Evolutionary conservation across 2,888 invertebrate genomes (phyloP), one percentile per base, ranked within the genome.

Genomic region (Caenorhabditis sp.): DNA sequence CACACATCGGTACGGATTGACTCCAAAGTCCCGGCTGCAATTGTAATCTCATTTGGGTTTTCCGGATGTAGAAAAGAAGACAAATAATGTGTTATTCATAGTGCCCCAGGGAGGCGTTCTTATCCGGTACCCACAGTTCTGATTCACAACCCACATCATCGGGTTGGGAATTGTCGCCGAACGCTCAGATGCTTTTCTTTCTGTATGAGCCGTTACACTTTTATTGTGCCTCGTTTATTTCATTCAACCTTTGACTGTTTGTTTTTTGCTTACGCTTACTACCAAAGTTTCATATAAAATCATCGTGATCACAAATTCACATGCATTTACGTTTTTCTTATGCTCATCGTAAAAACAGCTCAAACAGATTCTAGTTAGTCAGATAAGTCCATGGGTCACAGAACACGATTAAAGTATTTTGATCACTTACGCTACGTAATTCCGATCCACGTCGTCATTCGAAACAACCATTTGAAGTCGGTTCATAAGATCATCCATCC

Each of bases 401-500:
- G n/a, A n/a, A n/a, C n/a, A n/a, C n/a, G n/a, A n/a, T n/a, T n/a
- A n/a, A n/a, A n/a, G n/a, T n/a, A n/a, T n/a, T n/a, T n/a, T n/a
- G n/a, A n/a, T n/a, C n/a, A 70, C 70, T 70, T 9, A 71, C 71
- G 37, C 22, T 7, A 71, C 22, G 11, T 8, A 7, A 27, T 53
- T 53, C 9, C 41, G 17, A 37, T 59, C 53, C 11, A 35, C 35
- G 20, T 71, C 41, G 20, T 71, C 55, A 17, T 20, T 32, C 1
- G 71, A n/a, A 22, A 73, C 15, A 13, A 45, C 39, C 45, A 20
- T 35, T 39, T 66, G 39, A 26, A 74, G 61, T 37, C 46, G 53
- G 15, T 61, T 66, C 41, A 74, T 59, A 6, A 74, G 66, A 46
- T 74, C 24, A 61, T 66, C 66, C 74, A 74, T 74, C 7, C 11